phyloP scores from a whole-genome alignment of 2,113 vertebrate genomes.

The Nerophis ophidion region DNA sequence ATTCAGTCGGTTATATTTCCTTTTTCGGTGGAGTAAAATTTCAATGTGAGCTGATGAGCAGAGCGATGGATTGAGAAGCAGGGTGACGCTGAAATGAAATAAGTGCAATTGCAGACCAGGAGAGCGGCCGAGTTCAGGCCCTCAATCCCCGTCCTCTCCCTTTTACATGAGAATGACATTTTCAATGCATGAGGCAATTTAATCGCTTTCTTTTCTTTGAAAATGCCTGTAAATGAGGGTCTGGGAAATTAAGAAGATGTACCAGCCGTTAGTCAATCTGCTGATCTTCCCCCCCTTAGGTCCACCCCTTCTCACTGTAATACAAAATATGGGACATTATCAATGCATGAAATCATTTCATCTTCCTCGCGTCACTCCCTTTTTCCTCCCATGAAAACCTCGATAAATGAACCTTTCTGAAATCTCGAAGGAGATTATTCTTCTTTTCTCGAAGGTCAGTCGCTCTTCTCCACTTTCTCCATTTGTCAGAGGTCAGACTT shows the following conservation, averaged over 20 bases:
- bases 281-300: constrained; percentile 32
- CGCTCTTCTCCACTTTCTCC: constrained; percentile 29
- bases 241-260: constrained; percentile 61
- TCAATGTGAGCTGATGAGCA: constrained; percentile 40
- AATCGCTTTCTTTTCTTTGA: constrained; percentile 47
- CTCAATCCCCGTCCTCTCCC: constrained; percentile 53
- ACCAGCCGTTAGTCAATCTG: constrained; percentile 54
- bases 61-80: constrained; percentile 32
- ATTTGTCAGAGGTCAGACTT: constrained; percentile 62
- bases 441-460: constrained; percentile 51
- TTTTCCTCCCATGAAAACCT: constrained; percentile 58
- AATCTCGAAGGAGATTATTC: constrained; percentile 59
- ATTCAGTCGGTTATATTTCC: constrained; percentile 23
- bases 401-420: constrained; percentile 64
- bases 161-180: constrained; percentile 62
- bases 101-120: constrained; percentile 39
- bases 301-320: constrained; percentile 37
- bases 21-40: constrained; percentile 32
- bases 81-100: constrained; percentile 49
- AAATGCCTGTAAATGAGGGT: constrained; percentile 56
- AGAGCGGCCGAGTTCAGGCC: constrained; percentile 46
- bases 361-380: constrained; percentile 47
- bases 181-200: constrained; percentile 70
- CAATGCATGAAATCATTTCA: constrained; percentile 71
- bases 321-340: constrained; percentile 66